Evolutionary conservation across 2,113 vertebrate genomes (phyloP).

Genomic region (Microtus richardsoni): DNA sequence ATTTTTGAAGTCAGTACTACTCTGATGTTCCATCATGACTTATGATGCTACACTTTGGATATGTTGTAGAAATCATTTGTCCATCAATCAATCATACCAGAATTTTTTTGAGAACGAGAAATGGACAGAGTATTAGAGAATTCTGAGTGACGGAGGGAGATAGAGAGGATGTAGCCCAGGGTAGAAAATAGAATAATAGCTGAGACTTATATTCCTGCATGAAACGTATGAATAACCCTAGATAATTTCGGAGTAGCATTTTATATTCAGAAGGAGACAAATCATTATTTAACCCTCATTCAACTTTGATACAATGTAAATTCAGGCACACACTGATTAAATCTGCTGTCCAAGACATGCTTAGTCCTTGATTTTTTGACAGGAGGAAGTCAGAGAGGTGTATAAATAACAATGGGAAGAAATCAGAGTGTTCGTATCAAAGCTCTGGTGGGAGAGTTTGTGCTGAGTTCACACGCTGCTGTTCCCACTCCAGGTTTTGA

Average conservation of each 20-base stretch:
- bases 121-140: background rate
- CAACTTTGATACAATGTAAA: conserved; percentile 36
- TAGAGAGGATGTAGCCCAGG: background rate
- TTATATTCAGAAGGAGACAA: background rate
- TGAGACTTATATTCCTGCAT: background rate
- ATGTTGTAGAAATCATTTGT: conserved; percentile 67
- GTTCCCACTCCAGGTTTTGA: background rate
- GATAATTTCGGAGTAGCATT: background rate
- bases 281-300: conserved; percentile 41
- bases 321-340: conserved; percentile 25
- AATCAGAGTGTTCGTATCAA: background rate
- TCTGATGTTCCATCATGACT: conserved; percentile 48
- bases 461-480: background rate
- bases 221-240: background rate
- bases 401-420: background rate
- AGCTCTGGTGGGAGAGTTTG: background rate
- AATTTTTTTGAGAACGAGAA: conserved; percentile 6
- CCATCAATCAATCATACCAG: conserved; percentile 65
- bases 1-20: conserved; percentile 71
- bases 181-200: background rate
- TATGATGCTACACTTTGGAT: conserved; percentile 70
- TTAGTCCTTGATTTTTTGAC: conserved; percentile 41
- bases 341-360: background rate
- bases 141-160: background rate
- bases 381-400: background rate